Base-by-base conservation (phyloP, 1,140 invertebrate genomes). In the Tribolium castaneum region DNA sequence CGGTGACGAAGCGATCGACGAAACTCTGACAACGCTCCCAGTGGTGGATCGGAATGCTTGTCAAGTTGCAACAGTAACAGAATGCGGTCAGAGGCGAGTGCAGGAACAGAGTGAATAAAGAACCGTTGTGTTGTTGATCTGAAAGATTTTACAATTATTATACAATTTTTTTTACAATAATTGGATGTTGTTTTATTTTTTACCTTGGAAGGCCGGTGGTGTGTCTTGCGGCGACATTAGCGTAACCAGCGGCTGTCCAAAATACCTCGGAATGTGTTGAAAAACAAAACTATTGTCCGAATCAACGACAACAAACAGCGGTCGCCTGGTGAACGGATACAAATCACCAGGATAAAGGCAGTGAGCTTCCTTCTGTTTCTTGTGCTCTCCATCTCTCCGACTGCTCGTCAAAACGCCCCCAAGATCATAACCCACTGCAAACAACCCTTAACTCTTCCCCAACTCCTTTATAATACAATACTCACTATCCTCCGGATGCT, bases 211-310 rank as follows among this genome's bases (percentile, higher is more conserved):
- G 34, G 92, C 91, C 76, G 93, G 88, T 73, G 97, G 97, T 79
- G 95, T 91, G 86, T 97, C 94, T 87, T 97, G 93, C 6, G 97
- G 96, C 73, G 97, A 98, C 94, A 98, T 96, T 1, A 99, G 90
- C 75, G 97, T 94, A 71, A 99, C 93, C 75, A 98, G 88, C n/a
- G 97, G 97, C 86, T 98, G 96, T 10, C 96, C 97, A 89, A 99
- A 99, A 85, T 96, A 94, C 78, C 93, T 92, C 19, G 96, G 95
- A 85, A 98, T 94, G 86, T 96, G 93, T 89, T 96, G 94, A 89
- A 98, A 99, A 76, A 96, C 94, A 87, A 94, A 96, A 85, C 96
- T 97, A 88, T 98, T 98, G 87, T 98, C 95, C 82, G 96, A 98
- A 87, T 99, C 97, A 76, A 99, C 93, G 78, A 99, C 95, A 52